These are phyloP conservation scores for Paracyclopina nana DNA, from an alignment of 1,140 invertebrate genomes.

Conservation along the genomic window DNA sequence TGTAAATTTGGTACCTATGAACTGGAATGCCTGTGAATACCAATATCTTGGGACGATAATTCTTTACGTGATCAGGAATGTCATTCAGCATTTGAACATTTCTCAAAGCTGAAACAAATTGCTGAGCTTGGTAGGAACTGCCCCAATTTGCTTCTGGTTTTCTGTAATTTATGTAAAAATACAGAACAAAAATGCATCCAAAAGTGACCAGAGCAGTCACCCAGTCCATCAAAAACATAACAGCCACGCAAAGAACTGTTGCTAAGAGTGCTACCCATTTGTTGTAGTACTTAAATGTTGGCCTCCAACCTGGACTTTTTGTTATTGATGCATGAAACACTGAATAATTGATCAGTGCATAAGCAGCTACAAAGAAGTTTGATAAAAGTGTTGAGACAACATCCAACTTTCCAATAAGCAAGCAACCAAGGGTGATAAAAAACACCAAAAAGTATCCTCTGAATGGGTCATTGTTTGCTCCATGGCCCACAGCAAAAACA, in stretches of 20 bases:
- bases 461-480: conserved; percentile 71
- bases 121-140: conserved; percentile 86
- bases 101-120: conserved; percentile 70
- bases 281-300: conserved; percentile 79
- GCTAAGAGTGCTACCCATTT: conserved; percentile 78
- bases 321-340: conserved; percentile 72
- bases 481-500: conserved; percentile 82
- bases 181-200: conserved; percentile 62
- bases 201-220: conserved; percentile 70
- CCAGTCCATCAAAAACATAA: conserved; percentile 92
- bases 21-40: conserved; percentile 70
- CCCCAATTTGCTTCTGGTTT: conserved; percentile 97
- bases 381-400: conserved; percentile 81
- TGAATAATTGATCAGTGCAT: conserved; percentile 88
- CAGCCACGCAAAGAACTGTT: conserved; percentile 63
- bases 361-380: conserved; percentile 87
- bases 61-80: conserved; percentile 88
- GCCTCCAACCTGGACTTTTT: conserved; percentile 65
- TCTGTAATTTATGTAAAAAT: conserved; percentile 65
- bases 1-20: conserved; percentile 22
- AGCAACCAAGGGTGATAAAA: conserved; percentile 57
- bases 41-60: conserved; percentile 77
- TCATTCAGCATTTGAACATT: conserved; percentile 65
- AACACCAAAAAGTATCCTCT: conserved; percentile 79
- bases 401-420: conserved; percentile 74